Conservation (phyloP, 2,113 vertebrate species). For the Ptilorrhoa leucosticta region DNA sequence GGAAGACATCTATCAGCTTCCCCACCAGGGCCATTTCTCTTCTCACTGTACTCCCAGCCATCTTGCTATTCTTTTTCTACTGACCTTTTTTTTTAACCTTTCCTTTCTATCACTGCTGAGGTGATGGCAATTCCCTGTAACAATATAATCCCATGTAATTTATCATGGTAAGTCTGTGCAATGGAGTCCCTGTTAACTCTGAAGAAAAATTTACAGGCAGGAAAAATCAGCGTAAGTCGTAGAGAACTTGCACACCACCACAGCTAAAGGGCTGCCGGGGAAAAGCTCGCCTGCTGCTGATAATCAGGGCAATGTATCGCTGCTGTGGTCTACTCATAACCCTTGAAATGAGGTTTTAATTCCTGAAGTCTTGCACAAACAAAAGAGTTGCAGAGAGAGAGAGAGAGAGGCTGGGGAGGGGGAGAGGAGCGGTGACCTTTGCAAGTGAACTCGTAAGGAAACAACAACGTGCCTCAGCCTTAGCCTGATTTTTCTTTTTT, state of each 20-base stretch:
- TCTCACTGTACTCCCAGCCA: not conserved
- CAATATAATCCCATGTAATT: conserved; percentile 13
- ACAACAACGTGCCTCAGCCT: not conserved
- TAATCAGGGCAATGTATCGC: not conserved
- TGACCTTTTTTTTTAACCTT: not conserved
- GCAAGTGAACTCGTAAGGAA: conserved; percentile 27
- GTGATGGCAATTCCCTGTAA: conserved; percentile 49
- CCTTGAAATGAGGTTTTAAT: conserved; percentile 57
- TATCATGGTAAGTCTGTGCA: not conserved
- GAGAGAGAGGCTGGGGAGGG: not conserved
- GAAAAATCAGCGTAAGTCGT: not conserved
- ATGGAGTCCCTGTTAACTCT: not conserved
- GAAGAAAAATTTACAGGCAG: not conserved
- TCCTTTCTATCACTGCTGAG: conserved; percentile 6
- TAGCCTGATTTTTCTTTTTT: not conserved
- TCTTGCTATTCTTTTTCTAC: not conserved
- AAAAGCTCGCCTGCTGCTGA: conserved; percentile 6
- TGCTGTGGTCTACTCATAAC: conserved; percentile 33
- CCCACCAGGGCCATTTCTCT: not conserved
- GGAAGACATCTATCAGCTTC: conserved; percentile 8
- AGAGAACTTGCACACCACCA: not conserved
- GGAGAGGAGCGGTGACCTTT: conserved; percentile 35
- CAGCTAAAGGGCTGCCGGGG: not conserved
- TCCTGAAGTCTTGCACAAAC: conserved; percentile 45
- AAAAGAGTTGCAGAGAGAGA: conserved; percentile 19